Conservation (phyloP, 2,797 vertebrate genomes). For the Mico argentatus region DNA sequence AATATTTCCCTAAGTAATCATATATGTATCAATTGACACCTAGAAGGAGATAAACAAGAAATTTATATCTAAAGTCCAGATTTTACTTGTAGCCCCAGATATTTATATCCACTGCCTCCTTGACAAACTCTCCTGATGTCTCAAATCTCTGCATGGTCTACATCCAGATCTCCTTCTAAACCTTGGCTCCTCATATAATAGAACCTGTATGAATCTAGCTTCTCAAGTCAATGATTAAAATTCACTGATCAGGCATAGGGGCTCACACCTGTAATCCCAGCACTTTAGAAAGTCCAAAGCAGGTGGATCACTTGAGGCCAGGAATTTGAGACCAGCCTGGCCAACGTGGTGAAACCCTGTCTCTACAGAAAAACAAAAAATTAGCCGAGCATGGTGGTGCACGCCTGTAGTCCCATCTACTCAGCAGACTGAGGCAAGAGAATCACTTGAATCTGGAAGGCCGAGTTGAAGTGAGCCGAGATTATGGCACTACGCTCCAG, state of each 20-base stretch:
- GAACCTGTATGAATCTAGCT: background rate
- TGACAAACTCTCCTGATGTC: background rate
- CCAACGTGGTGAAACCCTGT: background rate
- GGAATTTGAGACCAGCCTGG: background rate
- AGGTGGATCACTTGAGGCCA: background rate
- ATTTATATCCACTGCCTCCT: background rate
- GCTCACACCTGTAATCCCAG: background rate
- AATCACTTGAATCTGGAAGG: background rate
- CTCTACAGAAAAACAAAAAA: background rate
- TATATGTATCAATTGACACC: background rate
- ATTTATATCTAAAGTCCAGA: background rate
- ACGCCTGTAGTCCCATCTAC: background rate
- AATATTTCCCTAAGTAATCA: background rate
- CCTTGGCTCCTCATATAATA: background rate
- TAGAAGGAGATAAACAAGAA: background rate
- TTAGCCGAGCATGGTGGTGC: background rate
- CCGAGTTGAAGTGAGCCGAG: background rate
- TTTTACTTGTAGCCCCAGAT: background rate
- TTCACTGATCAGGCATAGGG: background rate
- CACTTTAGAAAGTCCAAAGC: background rate
- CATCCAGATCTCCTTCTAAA: background rate
- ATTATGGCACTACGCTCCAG: background rate
- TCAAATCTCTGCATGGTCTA: background rate
- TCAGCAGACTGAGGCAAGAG: background rate
- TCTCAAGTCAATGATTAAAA: background rate